Evolutionary conservation across 1,140 invertebrate genomes (phyloP).

Genomic region (Aphelinus certus): DNA sequence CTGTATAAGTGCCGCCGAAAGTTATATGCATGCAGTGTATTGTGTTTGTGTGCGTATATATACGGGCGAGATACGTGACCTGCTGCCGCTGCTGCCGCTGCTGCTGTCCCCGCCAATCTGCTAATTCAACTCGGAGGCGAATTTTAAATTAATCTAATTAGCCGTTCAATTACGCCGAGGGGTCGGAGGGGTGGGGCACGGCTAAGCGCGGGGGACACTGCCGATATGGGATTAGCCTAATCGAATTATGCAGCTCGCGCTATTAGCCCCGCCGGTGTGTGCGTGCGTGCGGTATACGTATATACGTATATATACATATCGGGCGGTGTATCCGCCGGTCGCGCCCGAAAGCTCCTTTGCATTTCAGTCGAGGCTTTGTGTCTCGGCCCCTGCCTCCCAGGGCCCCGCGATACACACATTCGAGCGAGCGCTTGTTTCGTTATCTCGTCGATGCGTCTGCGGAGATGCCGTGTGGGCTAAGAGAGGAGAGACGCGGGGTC

Average conservation of each 20-base stretch:
- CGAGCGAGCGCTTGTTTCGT: not conserved
- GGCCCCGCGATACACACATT: too few relatives aligned
- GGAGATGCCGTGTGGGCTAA: not conserved
- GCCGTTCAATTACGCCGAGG: conserved; percentile 53
- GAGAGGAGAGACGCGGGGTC: not conserved
- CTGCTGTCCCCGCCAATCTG: conserved; percentile 44
- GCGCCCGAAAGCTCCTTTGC: conserved; percentile 20
- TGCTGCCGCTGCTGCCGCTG: conserved; percentile 40
- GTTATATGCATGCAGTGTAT: too few relatives aligned
- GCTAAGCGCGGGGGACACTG: conserved; percentile 22
- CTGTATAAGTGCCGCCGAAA: too few relatives aligned
- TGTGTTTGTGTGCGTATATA: conserved; percentile 35
- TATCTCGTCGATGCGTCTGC: conserved; percentile 12
- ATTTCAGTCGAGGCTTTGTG: not conserved
- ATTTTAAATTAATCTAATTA: conserved; percentile 63
- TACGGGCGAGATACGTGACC: conserved; percentile 38
- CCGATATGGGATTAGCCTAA: conserved; percentile 57
- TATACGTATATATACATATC: not conserved
- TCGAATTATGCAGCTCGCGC: conserved; percentile 57
- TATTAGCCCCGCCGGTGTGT: conserved; percentile 48
- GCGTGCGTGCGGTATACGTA: conserved; percentile 36
- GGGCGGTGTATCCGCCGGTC: too few relatives aligned
- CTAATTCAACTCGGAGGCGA: conserved; percentile 55
- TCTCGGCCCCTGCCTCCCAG: too few relatives aligned
- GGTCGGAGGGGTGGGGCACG: not conserved